A percentile compares a stretch with the other conserved stretches of the same genome.
Conservation (phyloP, 2,113 vertebrate species). For the Aspiorhynchus laticeps region DNA sequence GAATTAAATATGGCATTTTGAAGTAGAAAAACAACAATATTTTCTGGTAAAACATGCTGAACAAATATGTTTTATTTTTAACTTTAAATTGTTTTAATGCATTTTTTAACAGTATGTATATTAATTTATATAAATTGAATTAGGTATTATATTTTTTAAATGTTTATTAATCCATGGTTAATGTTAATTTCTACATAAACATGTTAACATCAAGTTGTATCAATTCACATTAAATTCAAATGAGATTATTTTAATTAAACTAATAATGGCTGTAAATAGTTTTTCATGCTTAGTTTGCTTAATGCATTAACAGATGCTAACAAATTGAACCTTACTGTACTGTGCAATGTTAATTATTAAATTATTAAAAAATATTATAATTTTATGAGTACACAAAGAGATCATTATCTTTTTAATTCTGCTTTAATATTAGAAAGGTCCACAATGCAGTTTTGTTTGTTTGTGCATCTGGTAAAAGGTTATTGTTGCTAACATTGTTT, state of each 20-base stretch:
- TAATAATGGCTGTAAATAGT: not conserved
- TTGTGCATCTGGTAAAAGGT: conserved; percentile 38
- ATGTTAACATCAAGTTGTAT: not conserved
- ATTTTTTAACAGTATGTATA: too few relatives aligned
- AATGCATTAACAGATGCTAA: not conserved
- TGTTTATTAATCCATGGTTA: not conserved
- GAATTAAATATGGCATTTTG: too few relatives aligned
- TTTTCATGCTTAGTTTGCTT: too few relatives aligned
- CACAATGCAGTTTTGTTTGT: conserved; percentile 45
- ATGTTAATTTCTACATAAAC: not conserved
- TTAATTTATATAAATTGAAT: too few relatives aligned
- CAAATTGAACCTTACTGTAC: not conserved
- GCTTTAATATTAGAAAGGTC: conserved; percentile 50
- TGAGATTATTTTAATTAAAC: not conserved
- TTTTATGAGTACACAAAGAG: not conserved
- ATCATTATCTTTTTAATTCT: conserved; percentile 34
- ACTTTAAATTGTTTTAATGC: too few relatives aligned
- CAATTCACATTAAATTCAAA: not conserved
- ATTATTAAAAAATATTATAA: not conserved
- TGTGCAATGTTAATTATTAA: not conserved
- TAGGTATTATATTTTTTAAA: too few relatives aligned
- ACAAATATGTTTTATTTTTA: too few relatives aligned
- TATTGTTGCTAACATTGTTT: conserved; percentile 50
- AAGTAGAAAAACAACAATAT: too few relatives aligned
- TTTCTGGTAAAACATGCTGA: too few relatives aligned